phyloP scores from a whole-genome alignment of 2,113 vertebrate genomes.

The Marmota monax region DNA sequence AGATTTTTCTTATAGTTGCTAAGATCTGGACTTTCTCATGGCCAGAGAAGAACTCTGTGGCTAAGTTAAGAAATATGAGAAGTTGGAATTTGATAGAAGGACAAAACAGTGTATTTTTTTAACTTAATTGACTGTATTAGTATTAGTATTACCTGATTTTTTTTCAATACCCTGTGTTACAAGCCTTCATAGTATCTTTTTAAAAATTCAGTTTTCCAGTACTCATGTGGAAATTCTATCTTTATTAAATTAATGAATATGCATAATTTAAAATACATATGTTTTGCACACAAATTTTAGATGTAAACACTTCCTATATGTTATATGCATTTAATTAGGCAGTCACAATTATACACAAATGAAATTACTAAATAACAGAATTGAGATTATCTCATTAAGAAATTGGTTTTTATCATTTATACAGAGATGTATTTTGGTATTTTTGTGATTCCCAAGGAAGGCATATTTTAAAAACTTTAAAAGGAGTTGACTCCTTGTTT shows the following conservation, averaged over 20 bases:
- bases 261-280: slow-evolving; percentile 5
- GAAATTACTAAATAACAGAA: slow-evolving; percentile 51
- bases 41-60: slow-evolving; percentile 2
- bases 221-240: background rate
- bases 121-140: background rate
- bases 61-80: background rate
- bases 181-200: background rate
- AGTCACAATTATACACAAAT: slow-evolving; percentile 14
- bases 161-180: background rate
- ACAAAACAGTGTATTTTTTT: slow-evolving; percentile 30
- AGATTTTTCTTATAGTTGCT: slow-evolving; percentile 50
- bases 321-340: slow-evolving; percentile 51
- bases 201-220: slow-evolving; percentile 14
- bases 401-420: slow-evolving; percentile 45
- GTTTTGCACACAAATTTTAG: background rate
- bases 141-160: slow-evolving; percentile 33
- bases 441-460: slow-evolving; percentile 41
- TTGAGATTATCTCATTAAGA: slow-evolving; percentile 40
- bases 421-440: slow-evolving; percentile 24
- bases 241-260: slow-evolving; percentile 15
- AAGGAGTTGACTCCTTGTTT: background rate
- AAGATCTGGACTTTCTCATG: slow-evolving; percentile 37
- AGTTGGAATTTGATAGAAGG: background rate
- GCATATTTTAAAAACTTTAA: background rate
- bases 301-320: background rate